Base-by-base conservation (phyloP, 2,888 invertebrate species). In the Cataglyphis cursor region DNA sequence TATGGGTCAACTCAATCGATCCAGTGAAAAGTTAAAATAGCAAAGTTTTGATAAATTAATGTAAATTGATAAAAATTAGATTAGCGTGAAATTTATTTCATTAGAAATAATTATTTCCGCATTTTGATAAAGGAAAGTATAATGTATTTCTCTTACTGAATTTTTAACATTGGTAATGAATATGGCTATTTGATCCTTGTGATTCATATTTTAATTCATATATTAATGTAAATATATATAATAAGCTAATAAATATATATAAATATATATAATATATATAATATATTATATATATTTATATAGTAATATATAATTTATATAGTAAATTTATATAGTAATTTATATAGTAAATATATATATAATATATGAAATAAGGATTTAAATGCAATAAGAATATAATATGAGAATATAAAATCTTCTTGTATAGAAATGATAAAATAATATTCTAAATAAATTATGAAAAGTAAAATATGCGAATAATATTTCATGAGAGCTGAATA, bases 1-100 rank as follows among this genome's bases (percentile, higher is more conserved):
- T 70, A 57, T 44, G 57, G 41, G 28, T 57, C 18, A 44, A 28
- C 1, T 68, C n/a, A 35, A 44, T 64, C 44, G 18, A 70, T 78
- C 24, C 3, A 21, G 28, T 9, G 28, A 12, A 51, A 78, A 3
- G n/a, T 28, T 41, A 21, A 78, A 54, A 59, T 31, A 31, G 41
- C 28, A 21, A 31, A 70, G 24, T 31, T 59, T 18, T 44, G 1
- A 80, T 57, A 66, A 28, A 28, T 2, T 65, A 9, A 10, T 15
- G 1, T 8, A 48, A 66, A 76, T 35, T 35, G 15, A 31, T 6
- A n/a, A 21, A 6, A 15, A 21, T 35, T 15, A 44, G 0, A 21
- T 21, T n/a, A 44, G 18, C 24, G 18, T 59, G 18, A 59, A 1
- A 10, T 35, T 18, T 38, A 6, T 10, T 21, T 54, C 18, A 3